Evolutionary conservation across 2,888 invertebrate genomes (phyloP).

Genomic region (Andrena hattorfiana): DNA sequence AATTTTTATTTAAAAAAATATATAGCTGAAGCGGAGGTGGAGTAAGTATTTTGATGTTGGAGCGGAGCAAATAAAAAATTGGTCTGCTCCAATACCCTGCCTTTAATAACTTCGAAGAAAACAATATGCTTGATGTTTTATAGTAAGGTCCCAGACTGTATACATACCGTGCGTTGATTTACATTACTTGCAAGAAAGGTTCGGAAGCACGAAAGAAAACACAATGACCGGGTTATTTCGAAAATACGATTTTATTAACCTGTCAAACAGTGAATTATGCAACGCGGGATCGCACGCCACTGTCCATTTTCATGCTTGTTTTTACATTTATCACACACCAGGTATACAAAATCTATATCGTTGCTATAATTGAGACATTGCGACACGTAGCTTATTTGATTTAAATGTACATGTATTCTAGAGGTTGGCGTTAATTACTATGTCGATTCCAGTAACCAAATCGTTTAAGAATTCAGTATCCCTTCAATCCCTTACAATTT

Average conservation of each 20-base stretch:
- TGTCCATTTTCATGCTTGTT: slow-evolving; percentile 71
- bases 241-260: slow-evolving; percentile 84
- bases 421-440: slow-evolving; percentile 63
- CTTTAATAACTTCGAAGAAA: too few species aligned
- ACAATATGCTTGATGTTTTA: too few species aligned
- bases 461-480: slow-evolving; percentile 34
- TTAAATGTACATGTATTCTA: slow-evolving; percentile 72
- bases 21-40: too few species aligned
- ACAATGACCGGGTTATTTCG: slow-evolving; percentile 77
- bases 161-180: too few species aligned
- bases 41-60: too few species aligned
- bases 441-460: slow-evolving; percentile 55
- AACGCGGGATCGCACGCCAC: slow-evolving; percentile 72
- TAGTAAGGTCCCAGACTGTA: too few species aligned
- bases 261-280: slow-evolving; percentile 81
- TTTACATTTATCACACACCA: slow-evolving; percentile 75
- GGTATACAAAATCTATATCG: slow-evolving; percentile 84
- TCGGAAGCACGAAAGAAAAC: not conserved
- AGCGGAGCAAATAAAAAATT: too few species aligned
- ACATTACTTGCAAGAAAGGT: not conserved
- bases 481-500: slow-evolving; percentile 14
- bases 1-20: too few species aligned
- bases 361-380: slow-evolving; percentile 80
- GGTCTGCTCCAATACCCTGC: too few species aligned
- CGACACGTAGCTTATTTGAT: slow-evolving; percentile 80